Evolutionary conservation across 1,140 invertebrate species (phyloP).

Genomic region (Trichonephila clavipes): DNA sequence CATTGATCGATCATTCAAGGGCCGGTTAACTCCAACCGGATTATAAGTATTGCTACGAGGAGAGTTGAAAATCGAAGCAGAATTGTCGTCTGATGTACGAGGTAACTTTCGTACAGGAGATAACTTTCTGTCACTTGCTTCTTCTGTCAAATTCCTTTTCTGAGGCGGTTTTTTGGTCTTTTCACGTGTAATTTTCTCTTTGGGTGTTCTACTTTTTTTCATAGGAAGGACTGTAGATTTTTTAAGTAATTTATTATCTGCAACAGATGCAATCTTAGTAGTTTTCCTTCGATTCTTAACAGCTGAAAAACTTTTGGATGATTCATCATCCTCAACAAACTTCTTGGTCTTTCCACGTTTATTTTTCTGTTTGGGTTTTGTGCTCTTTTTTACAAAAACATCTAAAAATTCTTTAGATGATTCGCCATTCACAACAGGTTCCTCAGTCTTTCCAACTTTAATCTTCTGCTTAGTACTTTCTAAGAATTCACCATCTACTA

Average conservation of each 20-base stretch:
- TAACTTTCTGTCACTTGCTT: background rate
- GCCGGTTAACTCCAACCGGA: no score
- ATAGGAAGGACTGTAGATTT: background rate
- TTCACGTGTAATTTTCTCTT: background rate
- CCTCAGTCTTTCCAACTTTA: no score
- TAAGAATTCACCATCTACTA: no score
- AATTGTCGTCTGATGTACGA: background rate
- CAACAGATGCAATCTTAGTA: background rate
- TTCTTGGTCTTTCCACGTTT: no score
- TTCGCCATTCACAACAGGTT: no score
- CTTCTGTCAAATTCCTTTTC: background rate
- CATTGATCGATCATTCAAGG: background rate
- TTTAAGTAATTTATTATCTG: background rate
- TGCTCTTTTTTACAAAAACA: no score
- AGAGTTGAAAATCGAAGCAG: background rate
- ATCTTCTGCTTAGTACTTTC: no score
- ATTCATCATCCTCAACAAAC: no score
- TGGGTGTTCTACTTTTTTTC: background rate
- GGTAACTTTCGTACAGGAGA: background rate
- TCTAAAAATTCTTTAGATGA: accelerated
- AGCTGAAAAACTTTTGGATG: no score
- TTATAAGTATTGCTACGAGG: background rate
- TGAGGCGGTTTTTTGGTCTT: background rate
- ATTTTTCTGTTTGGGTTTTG: no score
- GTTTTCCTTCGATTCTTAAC: background rate